These are phyloP conservation scores for Manis pentadactyla DNA, from an alignment of 2,797 vertebrate species.

Conservation along the genomic window DNA sequence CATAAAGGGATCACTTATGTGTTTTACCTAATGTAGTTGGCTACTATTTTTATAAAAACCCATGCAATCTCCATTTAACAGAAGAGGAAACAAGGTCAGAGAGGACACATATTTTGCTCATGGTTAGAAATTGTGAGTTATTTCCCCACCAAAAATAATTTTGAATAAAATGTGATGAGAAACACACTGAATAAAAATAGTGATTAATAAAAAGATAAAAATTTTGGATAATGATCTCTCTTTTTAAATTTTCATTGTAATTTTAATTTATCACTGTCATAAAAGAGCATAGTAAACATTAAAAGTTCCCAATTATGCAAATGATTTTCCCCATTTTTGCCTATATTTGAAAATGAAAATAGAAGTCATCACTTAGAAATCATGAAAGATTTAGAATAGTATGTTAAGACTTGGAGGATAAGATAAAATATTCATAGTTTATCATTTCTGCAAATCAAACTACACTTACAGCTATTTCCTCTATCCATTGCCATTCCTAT, in stretches of 20 bases:
- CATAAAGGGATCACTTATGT: not conserved
- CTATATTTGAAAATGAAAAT: constrained; percentile 17
- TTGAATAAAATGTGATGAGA: not conserved
- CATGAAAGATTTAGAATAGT: not conserved
- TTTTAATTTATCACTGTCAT: constrained; percentile 13
- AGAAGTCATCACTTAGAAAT: constrained; percentile 3
- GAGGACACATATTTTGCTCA: not conserved
- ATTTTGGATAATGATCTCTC: not conserved
- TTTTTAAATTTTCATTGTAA: not conserved
- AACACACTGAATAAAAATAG: not conserved
- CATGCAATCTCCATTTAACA: not conserved
- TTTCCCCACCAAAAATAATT: not conserved
- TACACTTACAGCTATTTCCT: not conserved
- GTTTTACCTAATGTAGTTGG: not conserved
- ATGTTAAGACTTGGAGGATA: not conserved
- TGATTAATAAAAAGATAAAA: not conserved
- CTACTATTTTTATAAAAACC: not conserved
- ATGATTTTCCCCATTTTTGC: not conserved
- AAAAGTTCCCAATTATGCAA: not conserved
- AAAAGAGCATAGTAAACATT: not conserved
- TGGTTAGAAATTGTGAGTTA: not conserved
- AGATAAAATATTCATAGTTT: not conserved
- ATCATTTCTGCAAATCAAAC: not conserved
- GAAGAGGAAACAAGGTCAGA: not conserved
- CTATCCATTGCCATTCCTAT: not conserved